phyloP scores from a whole-genome alignment of 2,113 vertebrate genomes.

The Ellobius talpinus region DNA sequence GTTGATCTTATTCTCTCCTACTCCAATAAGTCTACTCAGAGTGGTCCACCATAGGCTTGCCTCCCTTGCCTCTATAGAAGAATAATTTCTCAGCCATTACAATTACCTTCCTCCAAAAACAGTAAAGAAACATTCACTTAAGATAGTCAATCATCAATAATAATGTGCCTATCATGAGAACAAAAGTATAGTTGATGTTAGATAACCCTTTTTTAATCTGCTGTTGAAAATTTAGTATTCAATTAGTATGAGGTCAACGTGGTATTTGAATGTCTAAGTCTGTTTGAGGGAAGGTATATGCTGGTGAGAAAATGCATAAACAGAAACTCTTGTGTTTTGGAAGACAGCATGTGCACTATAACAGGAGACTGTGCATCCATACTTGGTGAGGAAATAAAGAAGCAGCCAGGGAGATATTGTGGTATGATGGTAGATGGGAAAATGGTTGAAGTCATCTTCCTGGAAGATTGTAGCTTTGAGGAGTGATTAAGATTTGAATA shows the following conservation, averaged over 20 bases:
- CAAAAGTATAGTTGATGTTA: not conserved
- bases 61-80: not conserved
- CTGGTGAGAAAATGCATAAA: not conserved
- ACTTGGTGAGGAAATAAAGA: not conserved
- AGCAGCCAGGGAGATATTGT: not conserved
- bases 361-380: not conserved
- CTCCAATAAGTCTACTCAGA: not conserved
- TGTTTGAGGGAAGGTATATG: not conserved
- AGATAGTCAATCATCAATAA: not conserved
- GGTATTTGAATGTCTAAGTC: slow-evolving; percentile 2
- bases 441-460: not conserved
- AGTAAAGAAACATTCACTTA: not conserved
- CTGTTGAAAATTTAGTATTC: not conserved
- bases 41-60: not conserved
- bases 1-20: not conserved
- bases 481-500: not conserved
- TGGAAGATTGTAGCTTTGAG: not conserved
- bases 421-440: too few species aligned
- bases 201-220: not conserved
- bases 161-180: not conserved
- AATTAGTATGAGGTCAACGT: not conserved
- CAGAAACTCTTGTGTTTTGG: not conserved
- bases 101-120: not conserved
- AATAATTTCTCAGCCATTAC: not conserved
- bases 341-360: not conserved